phyloP scores from a whole-genome alignment of 2,888 invertebrate genomes.

The Xestia xanthographa region DNA sequence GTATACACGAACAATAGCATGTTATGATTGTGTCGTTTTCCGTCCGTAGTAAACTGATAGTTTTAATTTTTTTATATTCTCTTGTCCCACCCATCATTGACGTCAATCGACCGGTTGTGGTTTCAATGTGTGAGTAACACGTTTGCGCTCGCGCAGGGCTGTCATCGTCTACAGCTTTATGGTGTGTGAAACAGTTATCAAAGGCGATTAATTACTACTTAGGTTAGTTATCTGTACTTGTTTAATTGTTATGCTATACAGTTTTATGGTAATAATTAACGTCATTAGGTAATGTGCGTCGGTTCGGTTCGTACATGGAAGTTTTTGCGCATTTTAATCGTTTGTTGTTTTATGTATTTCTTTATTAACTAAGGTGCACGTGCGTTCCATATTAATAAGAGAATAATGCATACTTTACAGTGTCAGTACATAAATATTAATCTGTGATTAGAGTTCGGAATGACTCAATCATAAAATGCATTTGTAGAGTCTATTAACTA shows the following conservation, averaged over 20 bases:
- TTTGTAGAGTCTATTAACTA: constrained; percentile 5
- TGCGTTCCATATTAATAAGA: constrained; percentile 39
- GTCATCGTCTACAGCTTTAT: constrained; percentile 49
- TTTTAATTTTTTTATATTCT: constrained; percentile 84
- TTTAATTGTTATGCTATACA: constrained; percentile 31
- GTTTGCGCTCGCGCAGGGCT: constrained; percentile 72
- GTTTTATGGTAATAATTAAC: constrained; percentile 40
- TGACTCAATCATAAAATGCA: constrained; percentile 24
- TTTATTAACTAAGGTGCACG: constrained; percentile 23
- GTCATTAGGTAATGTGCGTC: constrained; percentile 28
- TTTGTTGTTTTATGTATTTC: constrained; percentile 25
- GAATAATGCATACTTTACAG: constrained; percentile 27
- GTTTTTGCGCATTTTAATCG: constrained; percentile 47
- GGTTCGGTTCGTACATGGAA: constrained; percentile 20
- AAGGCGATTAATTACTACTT: constrained; percentile 27
- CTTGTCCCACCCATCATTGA: constrained; percentile 85
- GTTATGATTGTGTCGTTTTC: constrained; percentile 83
- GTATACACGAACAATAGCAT: constrained; percentile 81
- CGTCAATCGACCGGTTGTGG: constrained; percentile 87
- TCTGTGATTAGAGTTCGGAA: constrained; percentile 5
- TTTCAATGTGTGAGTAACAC: constrained; percentile 71
- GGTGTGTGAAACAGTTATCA: constrained; percentile 40
- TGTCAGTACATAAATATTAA: constrained; percentile 16
- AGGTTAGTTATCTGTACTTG: constrained; percentile 8
- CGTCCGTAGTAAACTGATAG: constrained; percentile 86